Conservation (phyloP, 1,140 invertebrate genomes). For the Drosophila gunungcola region DNA sequence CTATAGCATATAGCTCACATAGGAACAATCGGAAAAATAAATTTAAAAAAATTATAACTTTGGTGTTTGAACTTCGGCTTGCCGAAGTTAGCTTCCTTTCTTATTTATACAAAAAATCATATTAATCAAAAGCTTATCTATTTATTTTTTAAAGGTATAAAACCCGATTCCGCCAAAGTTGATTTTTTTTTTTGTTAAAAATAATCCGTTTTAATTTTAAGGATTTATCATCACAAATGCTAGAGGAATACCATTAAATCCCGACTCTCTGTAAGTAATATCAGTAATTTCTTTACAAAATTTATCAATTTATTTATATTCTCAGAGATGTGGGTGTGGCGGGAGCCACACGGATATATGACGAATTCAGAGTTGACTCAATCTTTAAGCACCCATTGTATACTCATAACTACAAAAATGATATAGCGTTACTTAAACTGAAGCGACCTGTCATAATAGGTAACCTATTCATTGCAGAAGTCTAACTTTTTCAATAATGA, state of each 20-base stretch:
- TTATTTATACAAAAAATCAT: too few species aligned
- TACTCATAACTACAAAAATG: neutral
- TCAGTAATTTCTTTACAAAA: neutral
- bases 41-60: too few species aligned
- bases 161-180: neutral
- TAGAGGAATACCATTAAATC: neutral
- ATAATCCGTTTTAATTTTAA: neutral
- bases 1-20: too few species aligned
- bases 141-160: too few species aligned
- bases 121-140: too few species aligned
- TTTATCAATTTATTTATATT: neutral
- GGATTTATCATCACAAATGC: slow-evolving; percentile 6
- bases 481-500: neutral
- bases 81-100: too few species aligned
- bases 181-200: too few species aligned
- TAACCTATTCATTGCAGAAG: neutral
- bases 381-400: neutral
- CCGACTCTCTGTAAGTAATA: neutral
- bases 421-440: neutral
- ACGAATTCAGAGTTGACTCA: neutral
- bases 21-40: too few species aligned
- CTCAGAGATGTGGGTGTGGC: neutral
- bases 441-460: neutral
- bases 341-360: neutral
- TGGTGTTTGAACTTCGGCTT: too few species aligned